Conservation (phyloP, 2,113 vertebrate genomes). For the Speoplatyrhinus poulsoni region DNA sequence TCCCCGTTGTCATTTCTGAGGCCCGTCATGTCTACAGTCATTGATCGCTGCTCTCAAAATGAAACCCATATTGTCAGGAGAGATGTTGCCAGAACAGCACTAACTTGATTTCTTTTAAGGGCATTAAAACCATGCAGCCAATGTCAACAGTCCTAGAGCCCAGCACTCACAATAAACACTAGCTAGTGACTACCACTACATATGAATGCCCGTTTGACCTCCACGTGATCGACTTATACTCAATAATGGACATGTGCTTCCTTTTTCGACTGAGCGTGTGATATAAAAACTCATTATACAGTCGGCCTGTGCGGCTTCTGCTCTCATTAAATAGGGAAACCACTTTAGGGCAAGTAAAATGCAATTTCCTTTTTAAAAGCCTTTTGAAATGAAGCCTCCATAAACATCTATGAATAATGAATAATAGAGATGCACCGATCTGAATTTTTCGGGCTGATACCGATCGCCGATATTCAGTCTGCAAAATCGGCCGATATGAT, state of each 20-base stretch:
- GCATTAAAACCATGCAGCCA: constrained; percentile 44
- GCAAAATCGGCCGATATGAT: too few relatives aligned
- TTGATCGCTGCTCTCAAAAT: constrained; percentile 46
- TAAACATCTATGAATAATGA: too few relatives aligned
- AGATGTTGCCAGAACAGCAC: constrained; percentile 29
- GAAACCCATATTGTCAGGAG: constrained; percentile 62
- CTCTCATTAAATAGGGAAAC: too few relatives aligned
- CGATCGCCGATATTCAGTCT: too few relatives aligned
- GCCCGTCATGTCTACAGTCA: constrained; percentile 43
- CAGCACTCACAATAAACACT: constrained; percentile 27
- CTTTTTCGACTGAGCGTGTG: constrained; percentile 33
- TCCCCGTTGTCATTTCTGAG: not conserved
- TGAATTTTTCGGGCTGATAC: too few relatives aligned
- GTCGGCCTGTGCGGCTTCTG: too few relatives aligned
- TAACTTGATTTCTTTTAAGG: constrained; percentile 61
- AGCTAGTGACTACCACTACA: constrained; percentile 23
- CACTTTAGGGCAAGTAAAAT: too few relatives aligned
- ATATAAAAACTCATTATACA: not conserved
- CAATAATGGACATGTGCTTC: not conserved
- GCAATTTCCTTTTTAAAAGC: too few relatives aligned
- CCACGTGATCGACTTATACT: constrained; percentile 31
- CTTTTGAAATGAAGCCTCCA: too few relatives aligned
- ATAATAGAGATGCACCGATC: too few relatives aligned
- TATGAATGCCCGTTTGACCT: constrained; percentile 41
- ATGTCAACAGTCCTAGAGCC: constrained; percentile 43